Conservation (phyloP, 1,140 invertebrate species). For the Lethrus apterus region DNA sequence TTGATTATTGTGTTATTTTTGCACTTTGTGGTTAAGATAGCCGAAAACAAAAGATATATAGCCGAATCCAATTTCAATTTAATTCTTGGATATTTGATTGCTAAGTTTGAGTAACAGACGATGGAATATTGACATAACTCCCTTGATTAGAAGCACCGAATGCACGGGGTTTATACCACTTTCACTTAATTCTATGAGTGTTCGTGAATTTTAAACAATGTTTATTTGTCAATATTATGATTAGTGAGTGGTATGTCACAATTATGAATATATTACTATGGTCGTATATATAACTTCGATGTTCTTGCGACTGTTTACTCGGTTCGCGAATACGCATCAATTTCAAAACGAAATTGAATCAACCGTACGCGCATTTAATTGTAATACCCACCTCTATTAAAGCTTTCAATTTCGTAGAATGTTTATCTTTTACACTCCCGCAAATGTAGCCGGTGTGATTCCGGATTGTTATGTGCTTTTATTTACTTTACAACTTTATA, state of each 20-base stretch:
- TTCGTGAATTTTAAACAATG: constrained; percentile 34
- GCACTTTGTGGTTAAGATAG: too few relatives aligned
- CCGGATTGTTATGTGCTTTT: constrained; percentile 20
- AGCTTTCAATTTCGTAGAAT: constrained; percentile 32
- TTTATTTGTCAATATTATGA: constrained; percentile 33
- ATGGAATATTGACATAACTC: too few relatives aligned
- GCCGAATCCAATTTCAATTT: too few relatives aligned
- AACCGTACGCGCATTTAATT: constrained; percentile 31
- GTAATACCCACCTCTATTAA: constrained; percentile 32
- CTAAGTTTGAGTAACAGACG: too few relatives aligned
- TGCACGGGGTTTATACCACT: too few relatives aligned
- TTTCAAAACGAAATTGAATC: constrained; percentile 32
- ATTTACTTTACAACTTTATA: constrained; percentile 22
- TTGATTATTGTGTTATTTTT: too few relatives aligned
- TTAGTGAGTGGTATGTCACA: constrained; percentile 29
- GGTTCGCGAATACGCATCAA: constrained; percentile 26
- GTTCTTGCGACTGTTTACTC: constrained; percentile 23
- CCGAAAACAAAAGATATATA: too few relatives aligned
- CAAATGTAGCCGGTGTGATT: constrained; percentile 23
- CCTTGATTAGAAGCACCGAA: too few relatives aligned
- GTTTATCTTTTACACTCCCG: constrained; percentile 32
- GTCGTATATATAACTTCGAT: constrained; percentile 14
- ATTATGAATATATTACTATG: constrained; percentile 35
- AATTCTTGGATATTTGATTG: too few relatives aligned
- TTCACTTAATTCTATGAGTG: constrained; percentile 33